These are phyloP conservation scores for Ennomos quercinarius DNA, from an alignment of 2,888 invertebrate species.

Conservation along the genomic window DNA sequence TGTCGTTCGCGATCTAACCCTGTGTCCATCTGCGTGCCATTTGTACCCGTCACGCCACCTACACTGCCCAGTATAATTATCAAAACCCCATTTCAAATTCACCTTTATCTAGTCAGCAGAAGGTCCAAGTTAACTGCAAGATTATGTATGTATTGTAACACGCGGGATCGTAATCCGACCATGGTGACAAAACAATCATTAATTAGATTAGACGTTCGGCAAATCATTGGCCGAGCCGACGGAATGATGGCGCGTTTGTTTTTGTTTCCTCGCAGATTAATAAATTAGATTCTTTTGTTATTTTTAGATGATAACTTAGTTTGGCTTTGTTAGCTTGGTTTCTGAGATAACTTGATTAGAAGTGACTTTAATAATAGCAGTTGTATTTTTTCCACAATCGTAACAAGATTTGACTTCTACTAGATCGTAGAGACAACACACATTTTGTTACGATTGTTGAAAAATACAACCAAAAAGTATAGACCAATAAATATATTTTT, in stretches of 20 bases:
- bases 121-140: conserved; percentile 31
- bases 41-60: conserved; percentile 70
- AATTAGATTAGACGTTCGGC: conserved; percentile 70
- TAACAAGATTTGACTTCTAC: too few species aligned
- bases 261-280: conserved; percentile 42
- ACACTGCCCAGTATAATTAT: conserved; percentile 43
- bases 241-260: conserved; percentile 62
- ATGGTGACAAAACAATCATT: conserved; percentile 73
- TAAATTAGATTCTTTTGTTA: conserved; percentile 39
- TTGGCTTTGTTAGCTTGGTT: conserved; percentile 11
- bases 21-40: conserved; percentile 74
- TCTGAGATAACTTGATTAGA: background rate
- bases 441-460: too few species aligned
- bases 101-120: conserved; percentile 42
- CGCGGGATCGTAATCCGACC: conserved; percentile 61
- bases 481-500: too few species aligned
- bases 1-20: conserved; percentile 75
- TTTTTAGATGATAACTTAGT: conserved; percentile 10
- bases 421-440: too few species aligned
- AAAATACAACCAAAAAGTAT: too few species aligned
- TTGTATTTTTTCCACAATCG: too few species aligned
- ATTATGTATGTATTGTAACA: conserved; percentile 46
- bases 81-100: conserved; percentile 37
- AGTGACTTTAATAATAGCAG: too few species aligned
- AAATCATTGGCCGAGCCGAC: conserved; percentile 65